Conservation (phyloP, 2,113 vertebrate species). For the Chionodraco myersi region DNA sequence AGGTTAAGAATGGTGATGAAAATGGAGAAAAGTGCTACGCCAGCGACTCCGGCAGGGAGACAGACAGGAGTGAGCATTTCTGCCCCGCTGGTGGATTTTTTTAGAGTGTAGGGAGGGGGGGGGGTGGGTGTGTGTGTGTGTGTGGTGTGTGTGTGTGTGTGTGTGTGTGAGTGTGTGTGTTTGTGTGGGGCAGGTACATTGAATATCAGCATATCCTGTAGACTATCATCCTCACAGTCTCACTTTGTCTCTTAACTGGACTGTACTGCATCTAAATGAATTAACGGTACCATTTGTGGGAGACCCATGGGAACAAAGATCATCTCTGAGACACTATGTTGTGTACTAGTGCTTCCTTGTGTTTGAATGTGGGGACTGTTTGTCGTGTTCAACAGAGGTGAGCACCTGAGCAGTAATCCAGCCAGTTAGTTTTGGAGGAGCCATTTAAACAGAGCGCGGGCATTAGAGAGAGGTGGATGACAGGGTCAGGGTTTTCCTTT, state of each 20-base stretch:
- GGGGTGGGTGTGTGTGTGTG: neutral
- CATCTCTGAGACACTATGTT: neutral
- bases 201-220: conserved; percentile 61
- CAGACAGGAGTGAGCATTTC: conserved; percentile 58
- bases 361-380: neutral
- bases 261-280: conserved; percentile 10
- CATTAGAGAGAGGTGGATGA: conserved; percentile 49
- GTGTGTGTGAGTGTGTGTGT: conserved; percentile 18
- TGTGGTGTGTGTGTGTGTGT: conserved; percentile 15
- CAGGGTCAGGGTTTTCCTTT: conserved; percentile 71
- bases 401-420: conserved; percentile 55
- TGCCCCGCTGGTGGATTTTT: conserved; percentile 50
- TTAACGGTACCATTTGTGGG: neutral
- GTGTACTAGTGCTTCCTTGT: neutral
- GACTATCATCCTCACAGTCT: conserved; percentile 34
- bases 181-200: conserved; percentile 45
- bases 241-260: neutral
- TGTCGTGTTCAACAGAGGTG: neutral
- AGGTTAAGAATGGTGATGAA: conserved; percentile 63
- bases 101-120: conserved; percentile 5
- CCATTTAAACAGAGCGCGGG: conserved; percentile 65
- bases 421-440: conserved; percentile 48
- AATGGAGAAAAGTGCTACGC: conserved; percentile 66
- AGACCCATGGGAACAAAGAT: neutral
- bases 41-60: conserved; percentile 43